Percentiles rank a stretch among this genome's conserved stretches.
Evolutionary conservation across 1,140 invertebrate species (phyloP).

Genomic region (Microplitis mediator): DNA sequence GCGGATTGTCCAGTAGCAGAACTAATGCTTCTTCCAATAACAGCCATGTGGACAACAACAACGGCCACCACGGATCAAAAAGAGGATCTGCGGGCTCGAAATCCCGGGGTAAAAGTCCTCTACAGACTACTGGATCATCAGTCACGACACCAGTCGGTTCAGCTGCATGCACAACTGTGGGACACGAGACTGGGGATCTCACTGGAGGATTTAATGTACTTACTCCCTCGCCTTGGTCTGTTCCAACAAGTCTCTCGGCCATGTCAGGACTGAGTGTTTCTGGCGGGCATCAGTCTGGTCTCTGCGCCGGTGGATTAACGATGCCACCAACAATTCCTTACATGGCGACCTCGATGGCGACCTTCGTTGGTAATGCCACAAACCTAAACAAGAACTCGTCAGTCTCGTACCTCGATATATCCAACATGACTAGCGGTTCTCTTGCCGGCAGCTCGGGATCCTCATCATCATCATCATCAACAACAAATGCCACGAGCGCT

Average conservation of each 20-base stretch:
- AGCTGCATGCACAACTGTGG: background rate
- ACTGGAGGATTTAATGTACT: slow-evolving; percentile 34
- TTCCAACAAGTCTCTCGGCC: slow-evolving; percentile 47
- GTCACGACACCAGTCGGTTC: slow-evolving; percentile 20
- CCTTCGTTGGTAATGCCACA: slow-evolving; percentile 58
- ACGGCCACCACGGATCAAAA: background rate
- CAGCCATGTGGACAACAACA: background rate
- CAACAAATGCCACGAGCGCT: background rate
- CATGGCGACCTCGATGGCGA: slow-evolving; percentile 59
- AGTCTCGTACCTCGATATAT: slow-evolving; percentile 61
- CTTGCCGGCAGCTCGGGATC: slow-evolving; percentile 50
- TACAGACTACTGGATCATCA: slow-evolving; percentile 24
- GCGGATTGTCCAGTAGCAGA: slow-evolving; percentile 15
- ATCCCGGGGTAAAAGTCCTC: slow-evolving; percentile 27
- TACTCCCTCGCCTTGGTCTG: slow-evolving; percentile 45
- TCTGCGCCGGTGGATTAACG: slow-evolving; percentile 44
- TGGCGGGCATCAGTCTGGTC: slow-evolving; percentile 40
- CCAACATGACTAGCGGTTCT: slow-evolving; percentile 61
- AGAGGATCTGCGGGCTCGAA: background rate
- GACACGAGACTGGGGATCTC: slow-evolving; percentile 12
- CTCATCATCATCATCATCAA: too few species aligned
- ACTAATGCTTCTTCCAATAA: background rate
- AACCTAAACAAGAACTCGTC: slow-evolving; percentile 60
- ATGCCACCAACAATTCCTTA: slow-evolving; percentile 55
- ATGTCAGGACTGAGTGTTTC: slow-evolving; percentile 46